Conservation (phyloP, 2,113 vertebrate species). For the Nothoprocta pentlandii region DNA sequence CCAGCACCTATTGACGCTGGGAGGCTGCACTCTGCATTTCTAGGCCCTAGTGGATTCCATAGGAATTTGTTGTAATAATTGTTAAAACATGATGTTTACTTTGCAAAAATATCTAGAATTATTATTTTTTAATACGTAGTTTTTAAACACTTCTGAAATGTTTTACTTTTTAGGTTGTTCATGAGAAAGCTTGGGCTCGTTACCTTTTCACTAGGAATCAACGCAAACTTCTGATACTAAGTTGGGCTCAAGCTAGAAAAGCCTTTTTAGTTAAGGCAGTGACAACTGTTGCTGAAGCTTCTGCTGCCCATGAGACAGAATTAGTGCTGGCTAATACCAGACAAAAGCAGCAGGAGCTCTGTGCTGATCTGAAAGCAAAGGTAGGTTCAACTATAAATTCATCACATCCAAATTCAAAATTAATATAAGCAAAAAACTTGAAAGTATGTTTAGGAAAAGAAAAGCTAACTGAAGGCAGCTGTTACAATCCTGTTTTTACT, state of each 20-base stretch:
- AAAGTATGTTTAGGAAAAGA: not conserved
- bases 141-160: not conserved
- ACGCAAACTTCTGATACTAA: conserved; percentile 73
- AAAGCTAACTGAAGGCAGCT: not conserved
- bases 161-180: conserved; percentile 76
- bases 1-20: fast-evolving
- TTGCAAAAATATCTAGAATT: not conserved
- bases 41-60: fast-evolving
- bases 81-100: not conserved
- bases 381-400: conserved; percentile 64
- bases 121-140: not conserved
- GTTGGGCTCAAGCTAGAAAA: conserved; percentile 79
- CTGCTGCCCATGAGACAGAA: conserved; percentile 80
- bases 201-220: conserved; percentile 78
- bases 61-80: not conserved
- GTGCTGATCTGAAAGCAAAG: conserved; percentile 87
- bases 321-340: conserved; percentile 76
- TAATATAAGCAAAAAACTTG: not conserved
- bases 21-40: not conserved
- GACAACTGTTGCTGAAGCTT: conserved; percentile 82
- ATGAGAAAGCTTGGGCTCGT: conserved; percentile 81
- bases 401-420: not conserved
- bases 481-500: not conserved
- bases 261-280: conserved; percentile 82
- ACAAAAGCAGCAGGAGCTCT: conserved; percentile 86